A percentile compares a stretch with the other conserved stretches of the same genome.
These are phyloP conservation scores for Cinara cedri DNA, from an alignment of 2,888 invertebrate species.

Conservation along the genomic window DNA sequence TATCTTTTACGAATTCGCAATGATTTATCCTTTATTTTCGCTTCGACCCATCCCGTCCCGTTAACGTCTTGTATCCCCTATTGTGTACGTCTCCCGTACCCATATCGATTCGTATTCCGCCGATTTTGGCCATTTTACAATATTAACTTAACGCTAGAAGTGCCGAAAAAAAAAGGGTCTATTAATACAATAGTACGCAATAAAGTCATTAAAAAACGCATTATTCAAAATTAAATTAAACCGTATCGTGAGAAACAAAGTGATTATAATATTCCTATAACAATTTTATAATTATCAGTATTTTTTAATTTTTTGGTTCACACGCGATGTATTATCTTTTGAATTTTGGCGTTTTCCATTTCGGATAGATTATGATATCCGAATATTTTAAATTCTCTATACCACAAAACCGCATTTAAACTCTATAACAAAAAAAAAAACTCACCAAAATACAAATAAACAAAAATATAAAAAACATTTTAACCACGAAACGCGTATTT, in stretches of 20 bases:
- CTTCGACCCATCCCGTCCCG: no score
- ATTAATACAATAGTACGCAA: neutral
- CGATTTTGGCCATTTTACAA: neutral
- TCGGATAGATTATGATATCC: neutral
- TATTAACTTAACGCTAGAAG: neutral
- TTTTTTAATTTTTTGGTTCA: neutral
- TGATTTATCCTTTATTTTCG: no score
- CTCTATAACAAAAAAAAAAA: neutral
- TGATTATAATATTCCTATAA: neutral
- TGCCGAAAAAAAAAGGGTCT: neutral
- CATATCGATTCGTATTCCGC: no score
- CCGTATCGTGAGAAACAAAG: neutral
- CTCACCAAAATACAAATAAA: neutral
- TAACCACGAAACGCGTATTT: neutral
- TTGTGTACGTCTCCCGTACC: no score
- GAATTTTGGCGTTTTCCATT: neutral
- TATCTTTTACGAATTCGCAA: no score
- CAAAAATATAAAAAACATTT: neutral
- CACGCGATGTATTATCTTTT: conserved; percentile 12
- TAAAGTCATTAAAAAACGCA: neutral
- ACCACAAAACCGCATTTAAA: conserved; percentile 14
- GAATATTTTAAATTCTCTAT: neutral
- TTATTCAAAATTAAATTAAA: neutral
- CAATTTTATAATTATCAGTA: neutral
- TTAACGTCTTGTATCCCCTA: no score